Evolutionary conservation across 2,888 invertebrate species (phyloP).

Genomic region (Apocheima hispidaria): DNA sequence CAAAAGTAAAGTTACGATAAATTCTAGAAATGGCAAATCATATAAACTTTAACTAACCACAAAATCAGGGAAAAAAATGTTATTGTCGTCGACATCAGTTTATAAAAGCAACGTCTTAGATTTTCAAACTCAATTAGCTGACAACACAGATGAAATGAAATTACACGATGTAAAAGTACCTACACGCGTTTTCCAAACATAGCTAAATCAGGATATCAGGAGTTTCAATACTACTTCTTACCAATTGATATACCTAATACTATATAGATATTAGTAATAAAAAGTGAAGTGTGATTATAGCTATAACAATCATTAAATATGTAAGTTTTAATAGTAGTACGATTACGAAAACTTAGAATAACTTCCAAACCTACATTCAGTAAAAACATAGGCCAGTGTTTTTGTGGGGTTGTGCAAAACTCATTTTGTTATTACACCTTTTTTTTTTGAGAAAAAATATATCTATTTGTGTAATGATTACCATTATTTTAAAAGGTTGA

Average conservation of each 20-base stretch:
- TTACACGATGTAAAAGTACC: too few species aligned
- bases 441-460: slow-evolving; percentile 13
- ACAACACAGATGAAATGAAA: too few species aligned
- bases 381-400: slow-evolving; percentile 24
- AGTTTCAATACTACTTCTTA: slow-evolving; percentile 3
- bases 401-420: slow-evolving; percentile 27
- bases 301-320: slow-evolving; percentile 6
- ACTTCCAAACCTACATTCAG: background rate
- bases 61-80: too few species aligned
- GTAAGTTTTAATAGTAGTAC: background rate
- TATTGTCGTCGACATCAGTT: too few species aligned
- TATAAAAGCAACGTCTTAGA: too few species aligned
- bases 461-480: slow-evolving; percentile 66
- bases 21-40: too few species aligned
- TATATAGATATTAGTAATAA: too few species aligned
- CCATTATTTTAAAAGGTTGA: slow-evolving; percentile 62
- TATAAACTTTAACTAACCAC: too few species aligned
- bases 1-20: too few species aligned
- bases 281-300: slow-evolving; percentile 33
- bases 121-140: too few species aligned
- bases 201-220: too few species aligned
- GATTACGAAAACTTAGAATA: background rate
- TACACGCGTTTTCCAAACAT: background rate
- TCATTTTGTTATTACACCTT: background rate
- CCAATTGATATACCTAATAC: too few species aligned